Evolutionary conservation across 2,113 vertebrate species (phyloP), one percentile per base, ranked within the genome.

Genomic region (Bettongia penicillata): DNA sequence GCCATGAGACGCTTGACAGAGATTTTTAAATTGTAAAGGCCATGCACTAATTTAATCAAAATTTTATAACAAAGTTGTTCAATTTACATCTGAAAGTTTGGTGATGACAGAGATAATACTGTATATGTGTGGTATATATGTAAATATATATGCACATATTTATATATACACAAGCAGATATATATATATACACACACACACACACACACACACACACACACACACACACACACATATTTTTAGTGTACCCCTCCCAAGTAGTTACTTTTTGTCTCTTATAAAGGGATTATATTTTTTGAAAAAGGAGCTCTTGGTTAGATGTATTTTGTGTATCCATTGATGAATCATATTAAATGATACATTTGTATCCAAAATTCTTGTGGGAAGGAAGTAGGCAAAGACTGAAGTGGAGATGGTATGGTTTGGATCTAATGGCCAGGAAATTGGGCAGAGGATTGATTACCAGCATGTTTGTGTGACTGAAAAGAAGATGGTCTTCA

Each of bases 281-380:
- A 96, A 95, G 93, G 97, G 55, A 96, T 96, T 98, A 53, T 98
- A 97, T 98, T 97, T 98, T 97, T 97, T 97, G 96, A 91, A 93
- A 97, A 97, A 96, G 84, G 96, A 94, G 37, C 57, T 96, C 95
- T 92, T 53, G 47, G 49, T 77, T 96, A 94, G 90, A 90, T 97
- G 93, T 98, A 97, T 97, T 96, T 97, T 97, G 53, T 95, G 96
- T 97, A 90, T 61, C 53, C 92, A 77, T 94, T 97, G 57, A 91
- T 57, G 47, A 96, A 53, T 47, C 61, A 53, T 96, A 95, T 89
- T 92, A 90, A 97, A 48, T 48, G 48, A 48, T 48, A 48, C 48
- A 48, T 48, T 48, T 48, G 48, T 48, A 48, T 68, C 31, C 61
- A 37, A 68, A 68, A 68, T 16, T 68, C 61, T 68, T 68, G 5